These are phyloP conservation scores for Spatula versicolor DNA, from an alignment of 2,797 vertebrate genomes.

Conservation along the genomic window DNA sequence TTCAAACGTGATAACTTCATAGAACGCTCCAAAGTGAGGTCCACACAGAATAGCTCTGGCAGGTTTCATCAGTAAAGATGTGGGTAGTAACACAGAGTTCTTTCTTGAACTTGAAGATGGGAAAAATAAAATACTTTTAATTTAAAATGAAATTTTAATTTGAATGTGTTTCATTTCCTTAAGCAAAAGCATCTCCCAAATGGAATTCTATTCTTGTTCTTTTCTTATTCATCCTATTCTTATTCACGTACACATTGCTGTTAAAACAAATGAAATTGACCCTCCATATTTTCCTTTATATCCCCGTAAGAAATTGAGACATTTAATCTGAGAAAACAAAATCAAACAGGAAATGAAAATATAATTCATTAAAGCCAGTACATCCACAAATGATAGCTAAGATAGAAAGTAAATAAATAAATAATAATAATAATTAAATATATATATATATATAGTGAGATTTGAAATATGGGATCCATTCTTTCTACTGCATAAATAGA, in stretches of 20 bases:
- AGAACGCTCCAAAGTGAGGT: not conserved
- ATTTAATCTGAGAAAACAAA: not conserved
- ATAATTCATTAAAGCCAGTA: not conserved
- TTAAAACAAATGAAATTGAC: not conserved
- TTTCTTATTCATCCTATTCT: not conserved
- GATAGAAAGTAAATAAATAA: not conserved
- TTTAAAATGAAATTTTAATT: not conserved
- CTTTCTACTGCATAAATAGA: not conserved
- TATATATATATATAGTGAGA: not conserved
- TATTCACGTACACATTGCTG: accelerated
- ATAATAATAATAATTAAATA: not conserved
- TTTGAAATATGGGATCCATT: not conserved
- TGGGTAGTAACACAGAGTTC: not conserved
- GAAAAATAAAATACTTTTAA: not conserved
- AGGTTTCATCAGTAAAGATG: not conserved
- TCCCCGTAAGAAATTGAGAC: not conserved
- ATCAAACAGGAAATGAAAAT: not conserved
- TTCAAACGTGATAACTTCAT: not conserved
- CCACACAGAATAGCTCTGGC: not conserved
- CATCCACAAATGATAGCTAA: not conserved
- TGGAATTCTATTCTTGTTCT: not conserved
- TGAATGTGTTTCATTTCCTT: not conserved
- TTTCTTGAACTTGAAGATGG: not conserved
- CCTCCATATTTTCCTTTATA: not conserved
- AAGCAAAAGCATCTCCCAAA: not conserved